phyloP scores from a whole-genome alignment of 1,140 invertebrate species.

The Pteromalus puparum region DNA sequence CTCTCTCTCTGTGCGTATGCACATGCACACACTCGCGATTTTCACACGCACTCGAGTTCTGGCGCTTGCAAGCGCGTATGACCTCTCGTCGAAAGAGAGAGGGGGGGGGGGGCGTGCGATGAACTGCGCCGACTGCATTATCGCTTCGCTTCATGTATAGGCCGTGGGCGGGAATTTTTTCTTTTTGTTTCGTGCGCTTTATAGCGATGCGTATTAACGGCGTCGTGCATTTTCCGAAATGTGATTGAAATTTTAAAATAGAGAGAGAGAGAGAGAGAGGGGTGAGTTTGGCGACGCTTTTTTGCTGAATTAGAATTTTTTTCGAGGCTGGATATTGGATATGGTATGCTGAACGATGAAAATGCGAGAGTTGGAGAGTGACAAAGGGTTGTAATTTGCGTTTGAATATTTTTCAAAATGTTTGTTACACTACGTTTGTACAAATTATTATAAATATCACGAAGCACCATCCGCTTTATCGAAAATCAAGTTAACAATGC shows the following conservation, averaged over 20 bases:
- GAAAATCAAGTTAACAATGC: neutral
- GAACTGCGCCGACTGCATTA: constrained; percentile 1
- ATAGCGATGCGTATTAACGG: neutral
- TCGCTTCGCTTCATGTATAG: neutral
- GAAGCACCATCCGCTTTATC: neutral
- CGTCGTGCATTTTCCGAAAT: neutral
- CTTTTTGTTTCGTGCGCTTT: neutral
- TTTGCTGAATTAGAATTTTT: neutral
- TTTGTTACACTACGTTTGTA: no score
- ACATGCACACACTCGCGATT: neutral
- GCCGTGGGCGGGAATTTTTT: neutral
- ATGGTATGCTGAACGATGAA: no score
- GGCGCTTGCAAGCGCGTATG: neutral
- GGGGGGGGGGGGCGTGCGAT: neutral
- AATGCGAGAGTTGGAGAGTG: no score
- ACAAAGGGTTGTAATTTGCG: no score
- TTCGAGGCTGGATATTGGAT: neutral
- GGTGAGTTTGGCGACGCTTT: neutral
- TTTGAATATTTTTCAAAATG: no score
- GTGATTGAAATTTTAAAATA: neutral
- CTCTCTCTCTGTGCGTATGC: neutral
- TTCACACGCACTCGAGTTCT: neutral
- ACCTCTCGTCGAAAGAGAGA: neutral
- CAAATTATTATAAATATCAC: no score
- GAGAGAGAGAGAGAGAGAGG: neutral